Base-by-base conservation (phyloP, 1,140 invertebrate genomes). In the Bombus haemorrhoidalis region DNA sequence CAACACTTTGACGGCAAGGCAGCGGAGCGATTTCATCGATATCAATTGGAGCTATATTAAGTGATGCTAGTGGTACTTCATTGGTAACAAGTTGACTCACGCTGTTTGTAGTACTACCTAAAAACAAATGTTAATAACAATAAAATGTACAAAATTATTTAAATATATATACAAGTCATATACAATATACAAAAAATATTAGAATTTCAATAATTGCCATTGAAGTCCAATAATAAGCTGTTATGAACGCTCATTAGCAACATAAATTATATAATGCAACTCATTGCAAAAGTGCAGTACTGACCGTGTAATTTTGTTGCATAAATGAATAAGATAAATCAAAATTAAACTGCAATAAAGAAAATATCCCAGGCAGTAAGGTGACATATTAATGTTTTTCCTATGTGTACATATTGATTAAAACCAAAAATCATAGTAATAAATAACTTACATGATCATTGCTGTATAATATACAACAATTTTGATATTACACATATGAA, bases 61-160 rank as follows among this genome's bases (percentile, higher is more conserved):
- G 94, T 59, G 96, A 96, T 75, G 96, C 96, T 86, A 97, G 78
- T 34, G 96, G 96, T 81, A 96, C 95, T 94, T 97, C 96, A 88
- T 96, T 97, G 83, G 95, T 95, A 78, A 97, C 96, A 83, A 97
- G 94, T 88, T 96, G 96, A 81, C 96, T 96, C 92, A 96, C 95
- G 92, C 96, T 97, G 93, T 96, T 96, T 81, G 96, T 96, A 90
- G 96, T 96, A 93, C 96, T 96, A 93, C 95, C 96, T 96, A 96
- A 89, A 95, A 91, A 57, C 68, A 88, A 92, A 87, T 89, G 66
- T 39, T 64, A 80, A 78, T 69, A 77, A 53, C 83, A 81, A 81
- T 74, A 69, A 87, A 83, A 64, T 64, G 18, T 68, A 72, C 41
- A 34, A 25, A n/a, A 34, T 37, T 2, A 22, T 12, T 15, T 57